Evolutionary conservation across 1,140 invertebrate species (phyloP).

Genomic region (Phocides pigmalion): DNA sequence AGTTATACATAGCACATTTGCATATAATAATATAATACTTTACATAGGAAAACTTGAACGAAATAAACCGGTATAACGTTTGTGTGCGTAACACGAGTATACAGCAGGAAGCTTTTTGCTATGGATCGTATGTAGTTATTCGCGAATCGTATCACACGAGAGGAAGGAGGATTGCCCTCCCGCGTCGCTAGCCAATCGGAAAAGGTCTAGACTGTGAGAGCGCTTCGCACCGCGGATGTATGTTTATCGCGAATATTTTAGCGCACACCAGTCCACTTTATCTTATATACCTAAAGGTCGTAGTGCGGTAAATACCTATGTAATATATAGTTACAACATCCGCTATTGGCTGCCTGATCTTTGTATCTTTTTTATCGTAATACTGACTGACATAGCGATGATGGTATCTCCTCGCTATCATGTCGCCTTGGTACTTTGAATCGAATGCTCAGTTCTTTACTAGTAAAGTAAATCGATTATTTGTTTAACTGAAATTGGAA

Average conservation of each 20-base stretch:
- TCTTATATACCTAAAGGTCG: conserved; percentile 37
- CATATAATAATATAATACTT: background rate
- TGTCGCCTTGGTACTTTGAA: conserved; percentile 40
- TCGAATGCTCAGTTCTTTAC: conserved; percentile 58
- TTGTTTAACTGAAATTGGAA: conserved; percentile 30
- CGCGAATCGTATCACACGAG: conserved; percentile 79
- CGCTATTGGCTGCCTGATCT: conserved; percentile 35
- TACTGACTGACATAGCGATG: conserved; percentile 7
- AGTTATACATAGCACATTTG: background rate
- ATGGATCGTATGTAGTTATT: conserved; percentile 59
- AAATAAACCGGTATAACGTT: conserved; percentile 34
- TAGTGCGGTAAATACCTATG: conserved; percentile 9
- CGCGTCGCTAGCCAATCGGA: conserved; percentile 66
- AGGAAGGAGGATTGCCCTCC: conserved; percentile 81
- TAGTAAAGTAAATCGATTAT: conserved; percentile 41
- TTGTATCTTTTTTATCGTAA: conserved; percentile 20
- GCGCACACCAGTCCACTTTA: conserved; percentile 48
- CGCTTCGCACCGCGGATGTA: conserved; percentile 49
- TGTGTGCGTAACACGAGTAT: conserved; percentile 48
- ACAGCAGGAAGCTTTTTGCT: conserved; percentile 71
- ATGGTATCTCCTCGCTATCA: conserved; percentile 47
- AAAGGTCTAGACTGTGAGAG: conserved; percentile 53
- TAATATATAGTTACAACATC: conserved; percentile 29
- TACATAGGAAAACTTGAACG: background rate
- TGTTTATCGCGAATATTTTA: conserved; percentile 72